Evolutionary conservation across 2,113 vertebrate genomes (phyloP).

Genomic region (Corythoichthys haematopterus): DNA sequence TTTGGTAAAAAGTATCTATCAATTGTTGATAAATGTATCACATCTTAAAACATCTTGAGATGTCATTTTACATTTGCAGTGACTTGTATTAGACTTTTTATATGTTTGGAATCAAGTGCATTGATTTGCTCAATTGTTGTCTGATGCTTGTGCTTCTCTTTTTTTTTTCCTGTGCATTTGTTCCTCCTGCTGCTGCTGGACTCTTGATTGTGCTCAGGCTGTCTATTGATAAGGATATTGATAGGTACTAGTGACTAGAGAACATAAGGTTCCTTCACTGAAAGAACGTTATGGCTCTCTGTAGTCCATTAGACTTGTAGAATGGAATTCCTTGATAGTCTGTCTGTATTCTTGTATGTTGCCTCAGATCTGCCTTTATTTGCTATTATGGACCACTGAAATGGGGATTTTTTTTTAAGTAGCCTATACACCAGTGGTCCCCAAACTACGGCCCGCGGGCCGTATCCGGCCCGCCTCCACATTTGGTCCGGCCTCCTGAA

Average conservation of each 20-base stretch:
- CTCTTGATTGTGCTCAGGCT: slow-evolving; percentile 87
- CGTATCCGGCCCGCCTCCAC: too few species aligned
- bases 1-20: neutral
- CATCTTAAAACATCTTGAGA: neutral
- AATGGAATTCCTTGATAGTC: slow-evolving; percentile 28
- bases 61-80: neutral
- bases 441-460: too few species aligned
- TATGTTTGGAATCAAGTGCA: slow-evolving; percentile 29
- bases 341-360: slow-evolving; percentile 27
- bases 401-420: neutral
- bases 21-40: neutral
- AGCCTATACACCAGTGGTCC: neutral
- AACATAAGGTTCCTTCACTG: slow-evolving; percentile 72
- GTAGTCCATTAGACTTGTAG: slow-evolving; percentile 32
- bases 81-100: neutral
- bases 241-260: slow-evolving; percentile 84
- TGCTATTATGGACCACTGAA: neutral
- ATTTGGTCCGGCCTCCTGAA: too few species aligned
- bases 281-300: slow-evolving; percentile 73
- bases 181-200: slow-evolving; percentile 74
- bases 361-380: slow-evolving; percentile 36
- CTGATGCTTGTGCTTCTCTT: slow-evolving; percentile 64
- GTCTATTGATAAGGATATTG: slow-evolving; percentile 98
- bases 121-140: slow-evolving; percentile 54
- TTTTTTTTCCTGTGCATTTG: slow-evolving; percentile 51